These are phyloP conservation scores for Sarcophaga caerulescens DNA, from an alignment of 2,888 invertebrate genomes.

Conservation along the genomic window DNA sequence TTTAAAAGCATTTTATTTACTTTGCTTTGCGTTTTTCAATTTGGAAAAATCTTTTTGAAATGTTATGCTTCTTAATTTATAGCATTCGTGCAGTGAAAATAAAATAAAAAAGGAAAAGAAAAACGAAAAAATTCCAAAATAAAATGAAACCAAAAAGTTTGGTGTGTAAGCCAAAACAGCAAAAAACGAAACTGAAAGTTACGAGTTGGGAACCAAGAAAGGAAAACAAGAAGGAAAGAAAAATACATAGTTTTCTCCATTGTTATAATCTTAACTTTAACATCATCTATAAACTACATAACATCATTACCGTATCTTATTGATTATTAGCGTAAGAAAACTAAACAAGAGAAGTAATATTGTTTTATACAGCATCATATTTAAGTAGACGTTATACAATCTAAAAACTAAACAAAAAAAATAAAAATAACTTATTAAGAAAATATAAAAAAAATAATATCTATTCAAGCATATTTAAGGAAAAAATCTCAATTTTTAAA, in stretches of 20 bases:
- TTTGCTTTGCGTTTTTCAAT: conserved; percentile 19
- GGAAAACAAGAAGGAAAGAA: neutral
- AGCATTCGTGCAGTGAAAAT: conserved; percentile 47
- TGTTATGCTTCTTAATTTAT: conserved; percentile 55
- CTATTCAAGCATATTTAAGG: conserved; percentile 14
- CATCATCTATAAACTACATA: conserved; percentile 52
- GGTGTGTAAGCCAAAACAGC: neutral
- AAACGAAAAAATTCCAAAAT: no score
- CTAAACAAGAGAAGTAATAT: conserved; percentile 29
- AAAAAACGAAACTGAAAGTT: conserved; percentile 63
- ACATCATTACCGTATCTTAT: conserved; percentile 66
- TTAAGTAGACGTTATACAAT: conserved; percentile 49
- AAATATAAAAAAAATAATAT: neutral
- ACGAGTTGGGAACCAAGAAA: neutral
- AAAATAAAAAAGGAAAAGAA: conserved; percentile 26
- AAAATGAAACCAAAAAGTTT: conserved; percentile 4
- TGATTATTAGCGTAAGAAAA: conserved; percentile 62
- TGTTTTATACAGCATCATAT: conserved; percentile 51
- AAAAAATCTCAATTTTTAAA: conserved; percentile 50
- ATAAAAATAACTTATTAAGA: conserved; percentile 38
- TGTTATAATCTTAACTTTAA: conserved; percentile 65
- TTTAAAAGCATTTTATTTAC: neutral
- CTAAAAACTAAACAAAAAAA: neutral
- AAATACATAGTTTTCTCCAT: conserved; percentile 43
- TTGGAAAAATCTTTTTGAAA: conserved; percentile 14